Percentiles rank a stretch among this genome's conserved stretches.
These are phyloP conservation scores for Oceanites oceanicus DNA, from an alignment of 2,113 vertebrate genomes.

Conservation along the genomic window DNA sequence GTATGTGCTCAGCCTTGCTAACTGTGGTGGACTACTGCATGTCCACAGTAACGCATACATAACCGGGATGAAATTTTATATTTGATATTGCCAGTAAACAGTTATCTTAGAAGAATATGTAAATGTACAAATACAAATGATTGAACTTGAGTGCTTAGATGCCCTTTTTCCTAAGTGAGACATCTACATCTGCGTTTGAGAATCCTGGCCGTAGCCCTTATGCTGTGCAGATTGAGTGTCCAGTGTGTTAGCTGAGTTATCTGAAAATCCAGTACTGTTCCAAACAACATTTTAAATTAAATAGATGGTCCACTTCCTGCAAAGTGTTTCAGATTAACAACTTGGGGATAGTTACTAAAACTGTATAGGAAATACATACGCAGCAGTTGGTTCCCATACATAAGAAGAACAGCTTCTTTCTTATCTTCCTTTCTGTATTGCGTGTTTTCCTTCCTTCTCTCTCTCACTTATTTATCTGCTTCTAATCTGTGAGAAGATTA, in stretches of 20 bases:
- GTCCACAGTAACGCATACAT: fast-evolving
- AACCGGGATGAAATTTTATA: neutral
- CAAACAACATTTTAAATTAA: slow-evolving; percentile 17
- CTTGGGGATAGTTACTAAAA: slow-evolving; percentile 8
- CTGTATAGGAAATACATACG: slow-evolving; percentile 6
- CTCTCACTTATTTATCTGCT: slow-evolving; percentile 50
- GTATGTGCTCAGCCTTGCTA: neutral
- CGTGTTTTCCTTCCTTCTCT: neutral
- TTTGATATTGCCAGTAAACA: neutral
- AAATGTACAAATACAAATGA: neutral
- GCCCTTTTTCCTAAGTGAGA: neutral
- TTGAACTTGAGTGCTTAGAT: neutral
- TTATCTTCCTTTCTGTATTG: slow-evolving; percentile 10
- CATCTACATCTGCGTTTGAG: neutral
- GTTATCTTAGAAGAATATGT: neutral
- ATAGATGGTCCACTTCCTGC: slow-evolving; percentile 19
- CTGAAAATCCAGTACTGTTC: neutral
- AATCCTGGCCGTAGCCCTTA: neutral
- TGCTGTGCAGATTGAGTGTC: neutral
- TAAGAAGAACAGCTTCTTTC: slow-evolving; percentile 22
- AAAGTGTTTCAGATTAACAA: slow-evolving; percentile 50
- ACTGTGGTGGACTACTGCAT: too few species aligned
- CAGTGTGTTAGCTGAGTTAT: neutral
- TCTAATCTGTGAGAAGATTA: slow-evolving; percentile 63
- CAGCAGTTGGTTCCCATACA: slow-evolving; percentile 30